Evolutionary conservation across 64 coral and sea anemone species (phyloP).

Genomic region (Porites australiensis): DNA sequence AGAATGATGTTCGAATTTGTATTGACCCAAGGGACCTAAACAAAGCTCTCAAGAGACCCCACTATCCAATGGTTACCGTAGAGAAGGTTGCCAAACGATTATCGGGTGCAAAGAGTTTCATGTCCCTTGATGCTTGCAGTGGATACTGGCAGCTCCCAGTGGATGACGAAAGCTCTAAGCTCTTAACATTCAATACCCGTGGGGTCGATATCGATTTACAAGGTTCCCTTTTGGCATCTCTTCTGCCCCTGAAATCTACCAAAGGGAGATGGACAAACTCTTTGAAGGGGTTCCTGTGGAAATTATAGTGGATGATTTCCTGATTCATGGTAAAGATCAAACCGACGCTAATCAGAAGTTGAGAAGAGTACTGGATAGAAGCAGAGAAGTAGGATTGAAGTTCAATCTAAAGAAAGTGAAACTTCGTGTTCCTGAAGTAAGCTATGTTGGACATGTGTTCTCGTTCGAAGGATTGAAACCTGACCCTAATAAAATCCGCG

Average conservation of each 20-base stretch:
- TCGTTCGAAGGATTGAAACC: background rate
- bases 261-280: no score
- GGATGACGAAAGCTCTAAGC: slow-evolving; percentile 1
- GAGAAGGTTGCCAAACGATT: slow-evolving; percentile 24
- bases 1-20: slow-evolving; percentile 45
- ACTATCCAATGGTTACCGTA: slow-evolving; percentile 50
- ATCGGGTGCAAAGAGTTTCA: background rate
- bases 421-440: background rate
- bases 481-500: background rate
- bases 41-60: background rate
- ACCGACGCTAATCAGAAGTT: no score
- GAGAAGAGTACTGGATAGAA: no score
- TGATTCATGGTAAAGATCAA: no score
- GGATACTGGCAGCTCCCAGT: slow-evolving; percentile 50
- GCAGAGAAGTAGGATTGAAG: no score
- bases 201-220: background rate
- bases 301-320: no score
- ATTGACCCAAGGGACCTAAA: slow-evolving; percentile 39
- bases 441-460: slow-evolving; percentile 4
- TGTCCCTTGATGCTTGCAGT: slow-evolving; percentile 34
- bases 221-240: background rate
- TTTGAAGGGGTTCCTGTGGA: no score
- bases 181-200: slow-evolving; percentile 18
- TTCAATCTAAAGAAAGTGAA: background rate
- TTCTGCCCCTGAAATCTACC: no score